Evolutionary conservation across 2,797 vertebrate genomes (phyloP).

Genomic region (Psittacula derbiana): DNA sequence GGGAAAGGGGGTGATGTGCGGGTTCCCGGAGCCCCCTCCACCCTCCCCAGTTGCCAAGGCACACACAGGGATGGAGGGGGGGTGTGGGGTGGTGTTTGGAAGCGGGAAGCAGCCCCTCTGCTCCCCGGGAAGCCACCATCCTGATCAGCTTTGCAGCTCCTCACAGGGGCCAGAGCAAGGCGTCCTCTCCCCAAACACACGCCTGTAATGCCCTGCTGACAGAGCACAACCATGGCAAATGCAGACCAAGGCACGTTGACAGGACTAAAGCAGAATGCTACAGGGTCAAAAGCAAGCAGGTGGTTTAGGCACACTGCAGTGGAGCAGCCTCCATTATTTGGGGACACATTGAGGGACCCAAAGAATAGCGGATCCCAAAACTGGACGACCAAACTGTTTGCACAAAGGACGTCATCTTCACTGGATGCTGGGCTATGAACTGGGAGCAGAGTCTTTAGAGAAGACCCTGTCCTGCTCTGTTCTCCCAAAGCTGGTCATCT

Average conservation of each 20-base stretch:
- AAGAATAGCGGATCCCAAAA: not conserved
- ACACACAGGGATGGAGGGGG: not conserved
- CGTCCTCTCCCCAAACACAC: not conserved
- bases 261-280: not conserved
- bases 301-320: accelerated
- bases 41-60: not conserved
- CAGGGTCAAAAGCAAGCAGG: not conserved
- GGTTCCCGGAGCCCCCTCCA: not conserved
- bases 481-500: not conserved
- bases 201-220: accelerated
- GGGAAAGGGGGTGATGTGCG: not conserved
- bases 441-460: not conserved
- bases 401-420: not conserved
- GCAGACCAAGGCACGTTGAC: not conserved
- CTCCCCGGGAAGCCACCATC: not conserved
- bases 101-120: not conserved
- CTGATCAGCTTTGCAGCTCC: not conserved
- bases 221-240: not conserved
- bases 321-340: accelerated
- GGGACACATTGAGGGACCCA: accelerated
- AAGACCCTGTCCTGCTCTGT: not conserved
- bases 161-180: not conserved
- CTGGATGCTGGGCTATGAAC: not conserved
- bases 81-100: not conserved
- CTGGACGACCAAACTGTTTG: not conserved